These are phyloP conservation scores for Rhinolophus sinicus DNA, from an alignment of 2,113 vertebrate genomes.

Conservation along the genomic window DNA sequence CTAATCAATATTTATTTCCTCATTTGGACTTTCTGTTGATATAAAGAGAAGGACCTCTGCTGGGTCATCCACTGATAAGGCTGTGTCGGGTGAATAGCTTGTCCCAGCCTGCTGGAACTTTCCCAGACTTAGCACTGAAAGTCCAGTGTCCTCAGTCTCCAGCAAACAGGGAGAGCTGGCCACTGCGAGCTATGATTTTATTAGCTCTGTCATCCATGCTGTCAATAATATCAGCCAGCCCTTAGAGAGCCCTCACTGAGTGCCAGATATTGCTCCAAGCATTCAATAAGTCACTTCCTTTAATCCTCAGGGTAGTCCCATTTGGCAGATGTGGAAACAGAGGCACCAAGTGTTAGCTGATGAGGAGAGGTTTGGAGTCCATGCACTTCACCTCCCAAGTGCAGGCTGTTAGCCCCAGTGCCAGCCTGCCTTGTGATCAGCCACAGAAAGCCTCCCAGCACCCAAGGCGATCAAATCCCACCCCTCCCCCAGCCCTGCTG, in stretches of 20 bases:
- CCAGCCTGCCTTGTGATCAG: not conserved
- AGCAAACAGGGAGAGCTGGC: not conserved
- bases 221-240: not conserved
- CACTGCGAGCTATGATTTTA: not conserved
- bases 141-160: not conserved
- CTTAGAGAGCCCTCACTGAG: not conserved
- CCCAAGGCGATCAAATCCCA: not conserved
- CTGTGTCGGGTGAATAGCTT: not conserved
- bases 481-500: not conserved
- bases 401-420: not conserved
- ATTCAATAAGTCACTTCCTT: rapidly evolving
- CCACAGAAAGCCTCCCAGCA: rapidly evolving
- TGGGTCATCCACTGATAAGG: not conserved
- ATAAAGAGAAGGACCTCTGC: not conserved
- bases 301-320: rapidly evolving
- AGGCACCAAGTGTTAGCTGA: not conserved
- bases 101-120: not conserved
- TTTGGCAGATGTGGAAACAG: not conserved
- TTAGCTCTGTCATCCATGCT: not conserved
- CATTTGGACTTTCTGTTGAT: not conserved
- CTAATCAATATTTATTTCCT: not conserved
- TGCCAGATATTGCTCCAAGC: not conserved
- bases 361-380: not conserved
- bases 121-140: not conserved
- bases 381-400: not conserved